Evolutionary conservation across 2,113 vertebrate genomes (phyloP), one percentile per base, ranked within the genome.

Genomic region (Dipodomys stephensi): DNA sequence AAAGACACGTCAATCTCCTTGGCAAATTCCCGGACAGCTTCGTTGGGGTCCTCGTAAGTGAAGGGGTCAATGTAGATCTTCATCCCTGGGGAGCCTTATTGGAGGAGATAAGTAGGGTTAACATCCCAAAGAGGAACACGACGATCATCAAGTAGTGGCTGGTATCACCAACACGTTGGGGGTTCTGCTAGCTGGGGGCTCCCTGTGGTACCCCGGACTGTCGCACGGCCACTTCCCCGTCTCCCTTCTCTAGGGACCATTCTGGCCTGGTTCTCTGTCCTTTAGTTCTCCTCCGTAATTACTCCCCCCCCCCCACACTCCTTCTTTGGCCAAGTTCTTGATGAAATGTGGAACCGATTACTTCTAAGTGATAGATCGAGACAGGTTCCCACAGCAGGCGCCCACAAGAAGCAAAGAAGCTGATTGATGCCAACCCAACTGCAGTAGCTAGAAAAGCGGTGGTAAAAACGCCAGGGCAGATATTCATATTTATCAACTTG

Each of bases 61-160:
- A 99, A 99, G 68, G 99, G 99, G 96, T 99, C 99, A 1, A 99
- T 99, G 98, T 99, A 99, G 98, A 99, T 99, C 98, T 99, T 99
- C 99, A 99, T 99, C 96, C 99, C 99, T 78, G 99, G 99, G 90
- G 99, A 99, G 68, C 99, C 99, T 98, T 98, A 98, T 88, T 78
- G 65, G 86, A 96, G 96, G 77, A 97, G 95, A 97, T 53, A 96
- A 11, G 82, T 35, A 96, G 57, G 69, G 78, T 92, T 39, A 84
- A 94, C 90, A 96, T 93, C 72, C 96, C 35, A 82, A 85, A 94
- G 86, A 97, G 85, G 95, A 13, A 96, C 95, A 97, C 0, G 2
- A 78, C 32, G 6, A 77, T 46, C 76, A 92, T 44, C 81, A 84
- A 89, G 94, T 46, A 65, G 65, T 0, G 87, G 8, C 57, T 64